Conservation (phyloP, 2,797 vertebrate species). For the Iguana delicatissima region DNA sequence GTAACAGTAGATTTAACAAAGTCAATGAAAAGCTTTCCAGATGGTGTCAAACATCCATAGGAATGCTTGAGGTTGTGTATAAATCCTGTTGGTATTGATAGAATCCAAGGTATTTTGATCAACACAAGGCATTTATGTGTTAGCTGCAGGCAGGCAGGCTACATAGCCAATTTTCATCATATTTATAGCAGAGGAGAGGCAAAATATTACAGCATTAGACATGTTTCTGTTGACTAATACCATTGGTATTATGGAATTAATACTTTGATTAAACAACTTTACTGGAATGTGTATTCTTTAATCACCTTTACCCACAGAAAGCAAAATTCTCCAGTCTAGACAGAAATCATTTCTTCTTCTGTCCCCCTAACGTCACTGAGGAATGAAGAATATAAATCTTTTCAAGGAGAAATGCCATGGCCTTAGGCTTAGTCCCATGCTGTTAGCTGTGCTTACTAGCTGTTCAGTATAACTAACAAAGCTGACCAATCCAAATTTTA, state of each 20-base stretch:
- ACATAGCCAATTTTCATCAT: conserved; percentile 6
- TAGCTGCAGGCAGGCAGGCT: neutral
- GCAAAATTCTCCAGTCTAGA: neutral
- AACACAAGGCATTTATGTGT: neutral
- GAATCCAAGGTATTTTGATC: conserved; percentile 45
- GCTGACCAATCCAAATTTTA: neutral
- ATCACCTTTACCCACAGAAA: neutral
- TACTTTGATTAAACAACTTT: neutral
- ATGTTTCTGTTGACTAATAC: conserved; percentile 18
- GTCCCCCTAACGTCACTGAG: neutral
- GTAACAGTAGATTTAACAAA: conserved; percentile 6
- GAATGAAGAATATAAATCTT: neutral
- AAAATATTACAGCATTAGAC: neutral
- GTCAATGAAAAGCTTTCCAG: conserved; percentile 44
- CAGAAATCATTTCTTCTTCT: neutral
- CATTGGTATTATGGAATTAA: neutral
- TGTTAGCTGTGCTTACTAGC: neutral
- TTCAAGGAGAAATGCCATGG: neutral
- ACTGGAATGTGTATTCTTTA: conserved; percentile 18
- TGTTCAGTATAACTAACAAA: neutral
- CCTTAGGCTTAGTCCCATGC: neutral
- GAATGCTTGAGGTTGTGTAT: conserved; percentile 29
- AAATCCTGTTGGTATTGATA: conserved; percentile 38
- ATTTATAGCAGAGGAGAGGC: conserved; percentile 47
- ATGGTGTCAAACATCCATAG: conserved; percentile 45